Evolutionary conservation across 2,888 invertebrate genomes (phyloP).

Genomic region (Rotaria macrura): DNA sequence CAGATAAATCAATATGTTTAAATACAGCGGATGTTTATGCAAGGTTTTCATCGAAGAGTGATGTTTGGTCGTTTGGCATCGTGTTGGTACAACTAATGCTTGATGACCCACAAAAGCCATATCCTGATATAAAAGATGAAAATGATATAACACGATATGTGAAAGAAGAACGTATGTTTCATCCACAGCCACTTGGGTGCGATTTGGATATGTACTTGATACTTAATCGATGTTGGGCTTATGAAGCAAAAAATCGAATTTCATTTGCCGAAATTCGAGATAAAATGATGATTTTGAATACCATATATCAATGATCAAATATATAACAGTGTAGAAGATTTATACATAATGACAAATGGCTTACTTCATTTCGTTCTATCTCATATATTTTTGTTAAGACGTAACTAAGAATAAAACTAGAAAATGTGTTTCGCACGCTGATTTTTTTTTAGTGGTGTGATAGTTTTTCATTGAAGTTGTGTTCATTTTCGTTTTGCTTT

Average conservation of each 20-base stretch:
- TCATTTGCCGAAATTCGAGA: neutral
- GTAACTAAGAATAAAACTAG: too few relatives aligned
- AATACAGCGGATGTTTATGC: too few relatives aligned
- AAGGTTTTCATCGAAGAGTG: neutral
- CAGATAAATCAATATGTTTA: neutral
- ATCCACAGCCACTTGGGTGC: neutral
- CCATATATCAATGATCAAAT: too few relatives aligned
- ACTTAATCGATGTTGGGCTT: neutral
- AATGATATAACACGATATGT: neutral
- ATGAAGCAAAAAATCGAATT: neutral
- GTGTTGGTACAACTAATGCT: slow-evolving; percentile 3
- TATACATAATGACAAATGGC: too few relatives aligned
- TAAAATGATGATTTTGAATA: neutral
- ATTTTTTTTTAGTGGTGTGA: too few relatives aligned
- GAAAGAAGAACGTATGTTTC: neutral
- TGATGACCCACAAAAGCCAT: neutral
- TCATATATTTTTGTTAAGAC: too few relatives aligned
- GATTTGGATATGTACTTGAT: neutral
- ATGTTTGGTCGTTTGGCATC: slow-evolving; percentile 32
- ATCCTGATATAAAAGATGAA: neutral
- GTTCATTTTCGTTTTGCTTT: too few relatives aligned
- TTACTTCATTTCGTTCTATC: too few relatives aligned
- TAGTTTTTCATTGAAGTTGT: too few relatives aligned
- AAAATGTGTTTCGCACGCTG: too few relatives aligned
- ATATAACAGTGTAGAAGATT: too few relatives aligned